Evolutionary conservation across 2,113 vertebrate species (phyloP), one percentile per base, ranked within the genome.

Genomic region (Eleginops maclovinus): DNA sequence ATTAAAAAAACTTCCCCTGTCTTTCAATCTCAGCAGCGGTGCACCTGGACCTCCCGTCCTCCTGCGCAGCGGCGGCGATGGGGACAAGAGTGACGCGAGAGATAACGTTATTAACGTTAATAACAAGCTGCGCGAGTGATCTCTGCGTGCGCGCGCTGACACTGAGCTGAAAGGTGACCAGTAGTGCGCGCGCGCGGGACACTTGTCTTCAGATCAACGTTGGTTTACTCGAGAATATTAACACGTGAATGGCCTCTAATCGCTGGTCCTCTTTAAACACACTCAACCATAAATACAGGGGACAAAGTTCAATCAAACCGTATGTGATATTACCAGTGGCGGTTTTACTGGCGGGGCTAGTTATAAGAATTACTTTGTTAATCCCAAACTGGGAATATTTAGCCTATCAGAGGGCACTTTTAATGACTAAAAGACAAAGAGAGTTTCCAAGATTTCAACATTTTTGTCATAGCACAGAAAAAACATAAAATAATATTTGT

Each of bases 31-130:
- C 84, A 77, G 88, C 81, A 77, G 88, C 81, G 74, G 87, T 77
- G 89, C 87, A 88, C 90, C 90, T 88, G 87, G 80, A 68, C 84
- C 72, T 81, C 65, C 75, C 59, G 79, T 75, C 59, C 68, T 44
- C 50, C 64, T 58, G 44, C 70, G 77, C 78, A 40, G 77, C 77
- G 28, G 81, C 51, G 13, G 82, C 1, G 74, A 31, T 24, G 75
- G 80, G 83, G 79, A 74, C 85, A 24, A 50, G 87, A 87, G 85
- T 92, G 91, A 92, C 90, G 90, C 83, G 85, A 90, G 87, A 89
- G 88, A 86, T 87, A 89, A 88, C 91, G 90, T 88, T 90, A 87
- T 87, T 89, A 92, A 87, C 91, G 88, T 78, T 90, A 88, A 85
- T 87, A 88, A 84, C 76, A 55, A 66, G 51, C n/a, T 4, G 1